Base-by-base conservation (phyloP, 2,888 invertebrate genomes). In the Aproaerema taeniolella region DNA sequence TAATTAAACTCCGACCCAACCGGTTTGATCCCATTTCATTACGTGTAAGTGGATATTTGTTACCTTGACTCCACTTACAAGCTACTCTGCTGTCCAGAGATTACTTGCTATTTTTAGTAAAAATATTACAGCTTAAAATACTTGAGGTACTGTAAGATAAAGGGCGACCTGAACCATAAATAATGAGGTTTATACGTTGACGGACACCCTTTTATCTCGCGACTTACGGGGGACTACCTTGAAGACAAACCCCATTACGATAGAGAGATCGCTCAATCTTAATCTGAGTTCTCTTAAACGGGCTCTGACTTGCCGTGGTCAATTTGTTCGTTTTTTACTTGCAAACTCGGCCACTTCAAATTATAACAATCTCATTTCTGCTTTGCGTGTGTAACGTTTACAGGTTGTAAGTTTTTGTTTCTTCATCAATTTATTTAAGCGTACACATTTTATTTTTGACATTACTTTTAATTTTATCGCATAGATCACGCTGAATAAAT, bases 1-100 rank as follows among this genome's bases (percentile, higher is more conserved):
- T 65, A 70, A 72, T 80, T 80, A 74, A 77, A 70, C 72, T 73
- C 62, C 70, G 70, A 73, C 68, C 71, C 61, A 49, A 42, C 55
- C 49, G 58, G 48, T 57, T 55, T 50, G 46, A 46, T 51, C 47
- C 41, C 41, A 43, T 52, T 52, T n/a, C n/a, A n/a, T n/a, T n/a
- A n/a, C n/a, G n/a, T n/a, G n/a, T n/a, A n/a, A n/a, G n/a, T n/a
- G n/a, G n/a, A n/a, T n/a, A n/a, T n/a, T n/a, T 43, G 17, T 41
- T 45, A 52, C 47, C 49, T 48, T 50, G 31, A 49, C 47, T 51
- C 26, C 48, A 42, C 42, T 54, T 48, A 48, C 13, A 16, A n/a
- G n/a, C n/a, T n/a, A n/a, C n/a, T n/a, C 5, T 20, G 20, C 20
- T 20, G 7, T 6, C 20, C 7, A 20, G 5, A n/a, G 7, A 20